Evolutionary conservation across 2,797 vertebrate species (phyloP).

Genomic region (Paedocypris micromegethes): DNA sequence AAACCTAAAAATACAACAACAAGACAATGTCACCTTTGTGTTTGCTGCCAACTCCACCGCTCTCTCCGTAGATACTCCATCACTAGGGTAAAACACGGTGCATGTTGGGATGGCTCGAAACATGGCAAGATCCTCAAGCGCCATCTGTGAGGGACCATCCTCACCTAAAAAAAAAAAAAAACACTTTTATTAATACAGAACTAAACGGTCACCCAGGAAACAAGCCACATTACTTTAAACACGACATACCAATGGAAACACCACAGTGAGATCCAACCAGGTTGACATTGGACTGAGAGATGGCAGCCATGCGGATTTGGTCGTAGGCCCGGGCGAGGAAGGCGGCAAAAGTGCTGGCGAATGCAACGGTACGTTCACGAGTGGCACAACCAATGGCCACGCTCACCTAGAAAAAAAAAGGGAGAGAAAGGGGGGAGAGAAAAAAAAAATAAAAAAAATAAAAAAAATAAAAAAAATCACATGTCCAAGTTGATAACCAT

Average conservation of each 20-base stretch:
- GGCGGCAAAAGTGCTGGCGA: slow-evolving; percentile 81
- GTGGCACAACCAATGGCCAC: slow-evolving; percentile 82
- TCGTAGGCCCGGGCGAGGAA: slow-evolving; percentile 81
- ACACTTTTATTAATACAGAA: not conserved
- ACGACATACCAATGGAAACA: slow-evolving; percentile 74
- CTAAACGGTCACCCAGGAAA: no score
- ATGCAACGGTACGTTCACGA: slow-evolving; percentile 72
- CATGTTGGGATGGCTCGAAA: slow-evolving; percentile 82
- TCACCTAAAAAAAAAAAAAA: slow-evolving; percentile 63
- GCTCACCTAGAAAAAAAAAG: slow-evolving; percentile 63
- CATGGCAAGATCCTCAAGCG: slow-evolving; percentile 85
- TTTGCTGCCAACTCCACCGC: slow-evolving; percentile 79
- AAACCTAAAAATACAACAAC: not conserved
- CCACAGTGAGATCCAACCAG: slow-evolving; percentile 86
- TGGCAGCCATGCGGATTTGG: slow-evolving; percentile 81
- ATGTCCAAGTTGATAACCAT: no score
- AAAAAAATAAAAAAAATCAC: no score
- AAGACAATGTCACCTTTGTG: slow-evolving; percentile 65
- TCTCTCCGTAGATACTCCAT: slow-evolving; percentile 75
- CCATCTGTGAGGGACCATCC: slow-evolving; percentile 85
- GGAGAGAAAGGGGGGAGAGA: no score
- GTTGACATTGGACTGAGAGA: slow-evolving; percentile 77
- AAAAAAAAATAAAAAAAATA: no score
- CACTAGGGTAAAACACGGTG: slow-evolving; percentile 85
- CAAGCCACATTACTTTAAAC: no score